Evolutionary conservation across 2,113 vertebrate species (phyloP), one percentile per base, ranked within the genome.

Genomic region (Pagrus major): DNA sequence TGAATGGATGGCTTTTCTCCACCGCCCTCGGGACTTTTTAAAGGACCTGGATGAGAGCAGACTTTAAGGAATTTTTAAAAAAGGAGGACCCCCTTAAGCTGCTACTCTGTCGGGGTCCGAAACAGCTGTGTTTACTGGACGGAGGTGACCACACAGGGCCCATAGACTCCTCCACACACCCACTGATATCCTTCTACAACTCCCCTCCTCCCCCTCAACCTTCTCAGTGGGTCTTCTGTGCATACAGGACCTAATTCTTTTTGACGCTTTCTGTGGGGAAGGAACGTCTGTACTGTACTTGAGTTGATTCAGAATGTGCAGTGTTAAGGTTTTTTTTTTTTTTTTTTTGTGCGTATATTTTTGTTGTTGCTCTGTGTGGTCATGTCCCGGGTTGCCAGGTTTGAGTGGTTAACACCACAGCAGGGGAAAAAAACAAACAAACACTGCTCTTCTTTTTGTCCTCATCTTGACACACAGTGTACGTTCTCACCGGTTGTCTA

Each of bases 111-210:
- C 15, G 6, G 52, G 68, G 66, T 76, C 81, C 35, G 44, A 68
- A n/a, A 46, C 6, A 35, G 68, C 51, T 61, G 76, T 71, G 52
- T 60, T 74, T 78, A 73, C 65, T 51, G 68, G 76, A 54, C 46
- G 70, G 83, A 85, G 71, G 76, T 88, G 86, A 89, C 88, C 80
- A 86, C 85, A 86, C 88, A 69, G 84, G 70, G 84, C 83, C 71
- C 21, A 65, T 33, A 58, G 60, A 83, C 58, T 55, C 29, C 15
- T 25, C 47, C 64, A 11, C 63, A 44, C 51, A 27, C 44, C 63
- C 64, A 70, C 31, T 42, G 64, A 79, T 23, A 39, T 27, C 63
- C 78, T 20, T 23, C 11, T 35, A 29, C 47, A n/a, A 31, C 54
- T 1, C 25, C 70, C 25, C 5, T 11, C 12, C 29, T n/a, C n/a